These are phyloP conservation scores for Pongo pygmaeus DNA, from an alignment of 2,113 vertebrate species.

Conservation along the genomic window DNA sequence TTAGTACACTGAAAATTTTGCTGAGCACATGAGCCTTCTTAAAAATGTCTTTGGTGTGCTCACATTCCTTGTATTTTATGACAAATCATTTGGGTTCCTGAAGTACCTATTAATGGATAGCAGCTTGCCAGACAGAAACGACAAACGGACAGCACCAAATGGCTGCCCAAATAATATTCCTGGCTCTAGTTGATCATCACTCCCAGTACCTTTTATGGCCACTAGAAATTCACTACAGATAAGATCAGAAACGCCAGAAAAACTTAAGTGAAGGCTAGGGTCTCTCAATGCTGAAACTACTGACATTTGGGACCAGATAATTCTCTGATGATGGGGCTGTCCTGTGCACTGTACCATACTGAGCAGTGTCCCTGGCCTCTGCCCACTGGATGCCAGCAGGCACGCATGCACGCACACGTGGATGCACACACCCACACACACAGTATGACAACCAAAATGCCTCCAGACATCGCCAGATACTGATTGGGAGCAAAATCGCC, in stretches of 20 bases:
- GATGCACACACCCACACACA: background rate
- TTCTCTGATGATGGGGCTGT: rapidly evolving
- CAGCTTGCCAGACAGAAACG: background rate
- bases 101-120: background rate
- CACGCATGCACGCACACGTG: background rate
- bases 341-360: rapidly evolving
- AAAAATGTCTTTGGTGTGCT: background rate
- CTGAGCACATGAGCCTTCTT: background rate
- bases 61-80: background rate
- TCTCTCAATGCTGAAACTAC: background rate
- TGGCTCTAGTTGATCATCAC: background rate
- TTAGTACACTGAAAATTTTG: rapidly evolving
- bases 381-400: background rate
- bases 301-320: rapidly evolving
- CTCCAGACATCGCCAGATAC: background rate
- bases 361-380: background rate
- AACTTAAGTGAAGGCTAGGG: rapidly evolving
- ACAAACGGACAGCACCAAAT: rapidly evolving
- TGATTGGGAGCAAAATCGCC: background rate
- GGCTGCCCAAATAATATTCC: background rate
- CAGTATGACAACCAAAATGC: background rate
- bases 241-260: background rate
- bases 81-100: no score
- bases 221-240: background rate
- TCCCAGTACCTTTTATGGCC: background rate